These are phyloP conservation scores for Danio jaintianensis DNA, from an alignment of 2,797 vertebrate genomes.

Conservation along the genomic window DNA sequence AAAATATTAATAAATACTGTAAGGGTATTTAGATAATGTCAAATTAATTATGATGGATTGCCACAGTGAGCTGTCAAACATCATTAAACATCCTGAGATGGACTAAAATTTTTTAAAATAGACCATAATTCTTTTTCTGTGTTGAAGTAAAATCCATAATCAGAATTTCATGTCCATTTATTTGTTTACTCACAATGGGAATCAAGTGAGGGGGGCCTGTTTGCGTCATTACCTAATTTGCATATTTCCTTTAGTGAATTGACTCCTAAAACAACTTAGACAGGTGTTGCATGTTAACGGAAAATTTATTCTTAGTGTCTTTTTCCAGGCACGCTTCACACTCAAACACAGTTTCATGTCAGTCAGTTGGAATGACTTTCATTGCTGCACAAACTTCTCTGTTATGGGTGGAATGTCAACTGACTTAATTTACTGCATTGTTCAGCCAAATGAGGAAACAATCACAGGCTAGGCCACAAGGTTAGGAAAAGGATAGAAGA, in stretches of 20 bases:
- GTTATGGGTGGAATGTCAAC: slow-evolving; percentile 54
- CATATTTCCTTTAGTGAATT: background rate
- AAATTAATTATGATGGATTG: too few relatives aligned
- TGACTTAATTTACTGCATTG: slow-evolving; percentile 38
- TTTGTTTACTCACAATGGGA: background rate
- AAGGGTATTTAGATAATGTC: too few relatives aligned
- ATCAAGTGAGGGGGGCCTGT: background rate
- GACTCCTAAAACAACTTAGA: background rate
- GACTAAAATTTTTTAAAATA: background rate
- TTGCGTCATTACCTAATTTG: background rate
- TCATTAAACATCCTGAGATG: background rate
- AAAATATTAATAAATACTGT: too few relatives aligned
- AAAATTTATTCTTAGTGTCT: slow-evolving; percentile 4
- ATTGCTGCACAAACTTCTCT: slow-evolving; percentile 4
- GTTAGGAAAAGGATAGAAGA: slow-evolving; percentile 27
- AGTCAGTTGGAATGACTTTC: slow-evolving; percentile 6
- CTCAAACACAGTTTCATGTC: background rate
- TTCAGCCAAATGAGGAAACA: slow-evolving; percentile 49
- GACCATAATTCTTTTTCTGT: background rate
- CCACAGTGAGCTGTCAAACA: background rate
- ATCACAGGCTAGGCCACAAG: slow-evolving; percentile 29
- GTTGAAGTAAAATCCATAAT: background rate
- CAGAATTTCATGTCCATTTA: background rate
- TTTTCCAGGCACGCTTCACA: slow-evolving; percentile 1
- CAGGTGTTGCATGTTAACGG: background rate